Evolutionary conservation across 1,140 invertebrate species (phyloP).

Genomic region (Maconellicoccus hirsutus): DNA sequence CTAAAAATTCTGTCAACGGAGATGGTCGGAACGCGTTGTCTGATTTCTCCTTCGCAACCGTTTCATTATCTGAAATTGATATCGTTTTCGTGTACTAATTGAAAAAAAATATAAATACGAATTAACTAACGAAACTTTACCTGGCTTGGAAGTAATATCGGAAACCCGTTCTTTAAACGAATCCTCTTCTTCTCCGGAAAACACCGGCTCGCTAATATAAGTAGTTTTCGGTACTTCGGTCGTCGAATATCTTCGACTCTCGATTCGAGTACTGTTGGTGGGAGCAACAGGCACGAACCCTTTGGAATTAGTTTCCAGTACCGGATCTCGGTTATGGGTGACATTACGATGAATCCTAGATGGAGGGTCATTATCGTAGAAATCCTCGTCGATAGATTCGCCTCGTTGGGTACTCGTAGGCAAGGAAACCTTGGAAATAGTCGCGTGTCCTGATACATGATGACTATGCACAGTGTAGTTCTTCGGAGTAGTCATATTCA

Average conservation of each 20-base stretch:
- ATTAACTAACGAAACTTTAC: too few species aligned
- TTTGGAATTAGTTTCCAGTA: neutral
- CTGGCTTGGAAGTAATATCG: neutral
- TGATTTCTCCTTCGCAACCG: neutral
- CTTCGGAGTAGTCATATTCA: slow-evolving; percentile 32
- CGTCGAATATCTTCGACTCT: neutral
- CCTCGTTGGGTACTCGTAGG: slow-evolving; percentile 11
- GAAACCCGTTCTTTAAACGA: neutral
- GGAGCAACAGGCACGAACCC: neutral
- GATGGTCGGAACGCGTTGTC: slow-evolving; percentile 30
- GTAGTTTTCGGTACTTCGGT: neutral
- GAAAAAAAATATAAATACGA: too few species aligned
- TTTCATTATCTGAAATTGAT: neutral
- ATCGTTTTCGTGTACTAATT: neutral
- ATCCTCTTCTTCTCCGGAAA: neutral
- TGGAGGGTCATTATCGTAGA: slow-evolving; percentile 16
- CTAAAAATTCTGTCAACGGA: slow-evolving; percentile 41
- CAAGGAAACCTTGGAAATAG: slow-evolving; percentile 23
- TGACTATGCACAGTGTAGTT: neutral
- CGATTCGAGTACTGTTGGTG: neutral
- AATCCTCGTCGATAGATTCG: neutral
- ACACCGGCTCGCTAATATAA: neutral
- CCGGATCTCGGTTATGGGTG: neutral
- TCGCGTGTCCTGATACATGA: slow-evolving; percentile 18
- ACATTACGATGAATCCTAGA: neutral